Evolutionary conservation across 1,140 invertebrate genomes (phyloP).

Genomic region (Cydia strobilella): DNA sequence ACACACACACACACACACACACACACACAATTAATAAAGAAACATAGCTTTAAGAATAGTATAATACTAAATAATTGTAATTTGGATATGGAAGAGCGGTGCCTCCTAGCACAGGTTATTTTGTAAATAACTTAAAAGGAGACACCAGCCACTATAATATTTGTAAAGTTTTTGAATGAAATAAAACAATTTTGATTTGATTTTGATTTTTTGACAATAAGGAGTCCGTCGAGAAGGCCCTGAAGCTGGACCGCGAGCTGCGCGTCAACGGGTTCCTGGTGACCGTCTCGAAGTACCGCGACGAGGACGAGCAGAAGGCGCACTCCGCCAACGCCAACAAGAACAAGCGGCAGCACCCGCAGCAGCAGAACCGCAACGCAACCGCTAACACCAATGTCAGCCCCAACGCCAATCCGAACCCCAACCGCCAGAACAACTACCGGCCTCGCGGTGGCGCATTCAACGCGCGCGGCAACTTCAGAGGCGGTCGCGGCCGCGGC

Average conservation of each 20-base stretch:
- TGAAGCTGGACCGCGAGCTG: conserved; percentile 73
- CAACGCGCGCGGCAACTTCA: conserved; percentile 66
- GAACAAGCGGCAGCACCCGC: conserved; percentile 68
- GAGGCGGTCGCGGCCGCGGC: conserved; percentile 57
- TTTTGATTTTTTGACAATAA: too few relatives aligned
- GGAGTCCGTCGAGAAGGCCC: conserved; percentile 66
- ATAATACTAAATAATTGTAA: too few relatives aligned
- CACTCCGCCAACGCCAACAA: conserved; percentile 67
- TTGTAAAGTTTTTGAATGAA: too few relatives aligned
- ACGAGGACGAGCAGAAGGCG: conserved; percentile 73
- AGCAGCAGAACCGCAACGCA: conserved; percentile 51
- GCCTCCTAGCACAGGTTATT: too few relatives aligned
- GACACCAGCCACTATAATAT: too few relatives aligned
- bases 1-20: too few relatives aligned
- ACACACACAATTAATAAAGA: too few relatives aligned
- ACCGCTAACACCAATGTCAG: conserved; percentile 43
- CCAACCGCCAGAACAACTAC: conserved; percentile 61
- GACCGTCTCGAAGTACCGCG: conserved; percentile 72
- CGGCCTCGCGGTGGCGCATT: conserved; percentile 54
- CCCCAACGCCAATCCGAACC: conserved; percentile 42
- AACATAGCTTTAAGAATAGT: too few relatives aligned
- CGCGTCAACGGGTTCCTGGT: conserved; percentile 74
- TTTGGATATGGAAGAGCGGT: too few relatives aligned
- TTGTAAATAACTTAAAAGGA: too few relatives aligned
- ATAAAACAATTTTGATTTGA: too few relatives aligned